These are phyloP conservation scores for Ips typographus DNA, from an alignment of 1,140 invertebrate species.

Conservation along the genomic window DNA sequence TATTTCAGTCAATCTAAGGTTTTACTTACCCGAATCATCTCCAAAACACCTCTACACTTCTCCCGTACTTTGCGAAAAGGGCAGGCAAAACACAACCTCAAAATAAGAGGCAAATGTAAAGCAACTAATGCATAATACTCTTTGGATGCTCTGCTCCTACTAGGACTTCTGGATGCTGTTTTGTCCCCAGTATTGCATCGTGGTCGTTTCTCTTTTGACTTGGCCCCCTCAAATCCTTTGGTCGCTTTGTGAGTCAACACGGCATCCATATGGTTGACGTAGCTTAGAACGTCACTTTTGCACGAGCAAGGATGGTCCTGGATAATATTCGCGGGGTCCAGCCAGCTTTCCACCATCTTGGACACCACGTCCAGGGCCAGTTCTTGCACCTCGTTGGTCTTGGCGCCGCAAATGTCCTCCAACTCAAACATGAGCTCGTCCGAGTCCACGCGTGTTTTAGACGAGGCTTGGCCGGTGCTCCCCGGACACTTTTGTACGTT, in stretches of 20 bases:
- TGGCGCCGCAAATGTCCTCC: slow-evolving; percentile 57
- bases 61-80: slow-evolving; percentile 61
- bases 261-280: not conserved
- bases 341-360: slow-evolving; percentile 60
- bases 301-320: slow-evolving; percentile 46
- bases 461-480: not conserved
- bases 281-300: slow-evolving; percentile 8
- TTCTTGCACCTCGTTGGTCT: slow-evolving; percentile 57
- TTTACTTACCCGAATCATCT: slow-evolving; percentile 58
- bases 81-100: slow-evolving; percentile 60
- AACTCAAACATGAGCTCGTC: slow-evolving; percentile 52
- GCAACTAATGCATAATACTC: slow-evolving; percentile 59
- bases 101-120: slow-evolving; percentile 60
- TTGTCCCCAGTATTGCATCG: slow-evolving; percentile 29
- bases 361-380: slow-evolving; percentile 58
- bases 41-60: slow-evolving; percentile 60
- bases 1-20: not conserved
- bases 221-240: not conserved
- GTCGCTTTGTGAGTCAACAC: not conserved
- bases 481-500: slow-evolving; percentile 18
- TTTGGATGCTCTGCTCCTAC: slow-evolving; percentile 30
- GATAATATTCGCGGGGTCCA: slow-evolving; percentile 52
- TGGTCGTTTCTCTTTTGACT: slow-evolving; percentile 22
- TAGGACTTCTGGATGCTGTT: slow-evolving; percentile 23
- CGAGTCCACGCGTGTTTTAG: slow-evolving; percentile 2